Evolutionary conservation across 2,113 vertebrate genomes (phyloP), one percentile per base, ranked within the genome.

Genomic region (Leucopsar rothschildi): DNA sequence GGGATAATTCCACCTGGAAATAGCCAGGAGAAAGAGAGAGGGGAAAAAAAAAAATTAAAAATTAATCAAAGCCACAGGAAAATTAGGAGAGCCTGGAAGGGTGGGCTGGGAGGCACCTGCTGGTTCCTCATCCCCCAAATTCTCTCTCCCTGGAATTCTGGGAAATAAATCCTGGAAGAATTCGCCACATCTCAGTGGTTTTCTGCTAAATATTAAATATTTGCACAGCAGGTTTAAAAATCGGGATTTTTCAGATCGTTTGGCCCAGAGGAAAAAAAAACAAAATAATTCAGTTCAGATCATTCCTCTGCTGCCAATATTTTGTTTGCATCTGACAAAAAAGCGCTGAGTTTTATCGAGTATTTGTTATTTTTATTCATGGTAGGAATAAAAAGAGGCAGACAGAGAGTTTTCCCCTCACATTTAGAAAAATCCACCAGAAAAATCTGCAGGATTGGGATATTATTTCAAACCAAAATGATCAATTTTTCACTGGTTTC

Each of bases 21-120:
- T 9, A 42, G 5, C 4, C 13, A 27, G 52, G 5, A 13, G 37
- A n/a, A n/a, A 37, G 37, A 37, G 37, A 37, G 19, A 7, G 22
- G 16, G 20, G 3, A 2, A 5, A 7, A 39, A 40, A 20, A 20
- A 6, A 12, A 9, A 15, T 5, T 16, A 52, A 40, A 55, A 52
- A n/a, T 8, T 3, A 33, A 55, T 73, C 16, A 6, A 35, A 5
- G 2, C 8, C 4, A 9, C 9, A 11, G 4, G 1, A 73, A 50
- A 82, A 16, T 5, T 1, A 6, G 4, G 49, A 76, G 12, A 42
- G 37, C 5, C 44, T 20, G 56, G 55, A 33, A 31, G 11, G 39
- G 39, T 39, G 7, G 15, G 35, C 33, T 28, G 37, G 7, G 49
- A 87, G 57, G 53, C 93, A 95, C 87, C 95, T 96, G 95, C 60